Percentiles rank a stretch among this genome's conserved stretches.
These are phyloP conservation scores for Rhynchomys soricoides DNA, from an alignment of 2,113 vertebrate species.

Conservation along the genomic window DNA sequence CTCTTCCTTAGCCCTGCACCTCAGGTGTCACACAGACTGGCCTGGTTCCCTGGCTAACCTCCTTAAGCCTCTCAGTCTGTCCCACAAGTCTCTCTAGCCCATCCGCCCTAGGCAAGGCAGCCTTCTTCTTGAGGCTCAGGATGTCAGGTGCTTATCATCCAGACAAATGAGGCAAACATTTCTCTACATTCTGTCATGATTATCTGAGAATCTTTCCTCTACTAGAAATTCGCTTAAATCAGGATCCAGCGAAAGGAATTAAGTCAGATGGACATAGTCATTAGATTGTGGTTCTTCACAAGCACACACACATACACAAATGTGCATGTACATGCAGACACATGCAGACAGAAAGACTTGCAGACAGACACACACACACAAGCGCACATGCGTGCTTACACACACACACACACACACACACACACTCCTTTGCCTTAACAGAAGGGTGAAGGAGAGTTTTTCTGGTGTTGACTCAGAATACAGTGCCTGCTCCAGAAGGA, in stretches of 20 bases:
- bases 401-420: background rate
- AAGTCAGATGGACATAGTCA: background rate
- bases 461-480: background rate
- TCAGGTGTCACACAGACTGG: background rate
- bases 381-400: background rate
- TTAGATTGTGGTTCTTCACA: background rate
- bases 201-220: conserved; percentile 27
- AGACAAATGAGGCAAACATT: background rate
- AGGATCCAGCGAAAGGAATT: conserved; percentile 35
- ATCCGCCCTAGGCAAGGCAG: background rate
- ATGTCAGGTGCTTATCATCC: background rate
- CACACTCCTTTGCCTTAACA: background rate
- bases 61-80: background rate
- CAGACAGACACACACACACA: background rate
- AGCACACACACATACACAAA: background rate
- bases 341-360: background rate
- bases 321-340: too few relatives aligned
- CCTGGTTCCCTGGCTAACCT: background rate
- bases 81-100: background rate
- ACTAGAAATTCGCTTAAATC: conserved; percentile 24
- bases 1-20: background rate
- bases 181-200: background rate
- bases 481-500: background rate
- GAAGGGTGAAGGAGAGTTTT: background rate
- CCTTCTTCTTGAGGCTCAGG: background rate